Conservation (phyloP, 2,113 vertebrate species). For the Thunnus maccoyii region DNA sequence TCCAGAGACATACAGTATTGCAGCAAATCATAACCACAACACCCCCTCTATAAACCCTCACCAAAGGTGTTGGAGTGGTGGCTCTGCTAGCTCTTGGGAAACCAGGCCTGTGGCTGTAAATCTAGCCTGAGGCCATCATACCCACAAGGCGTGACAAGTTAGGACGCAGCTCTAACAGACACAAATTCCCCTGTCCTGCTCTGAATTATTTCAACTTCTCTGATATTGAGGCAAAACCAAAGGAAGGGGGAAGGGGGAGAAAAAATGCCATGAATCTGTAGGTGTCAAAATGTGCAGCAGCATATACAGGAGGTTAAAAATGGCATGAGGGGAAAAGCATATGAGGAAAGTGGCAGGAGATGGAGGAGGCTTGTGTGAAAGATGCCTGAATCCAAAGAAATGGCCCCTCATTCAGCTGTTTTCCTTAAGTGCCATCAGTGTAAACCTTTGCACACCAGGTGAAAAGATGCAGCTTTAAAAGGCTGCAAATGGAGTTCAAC, state of each 20-base stretch:
- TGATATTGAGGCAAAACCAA: background rate
- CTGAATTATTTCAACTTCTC: slow-evolving; percentile 26
- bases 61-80: background rate
- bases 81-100: slow-evolving; percentile 6
- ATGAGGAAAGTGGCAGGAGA: background rate
- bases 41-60: background rate
- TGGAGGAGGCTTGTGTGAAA: background rate
- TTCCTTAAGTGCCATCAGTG: slow-evolving; percentile 4
- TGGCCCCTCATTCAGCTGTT: background rate
- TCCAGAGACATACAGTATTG: background rate
- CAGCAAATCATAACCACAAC: background rate
- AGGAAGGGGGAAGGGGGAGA: background rate
- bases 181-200: slow-evolving; percentile 13
- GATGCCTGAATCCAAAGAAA: slow-evolving; percentile 14
- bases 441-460: slow-evolving; percentile 4
- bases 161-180: slow-evolving; percentile 17
- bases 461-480: slow-evolving; percentile 17
- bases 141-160: slow-evolving; percentile 20
- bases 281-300: slow-evolving; percentile 12
- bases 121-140: slow-evolving; percentile 28
- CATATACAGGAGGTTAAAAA: slow-evolving; percentile 1
- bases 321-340: background rate
- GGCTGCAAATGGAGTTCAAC: slow-evolving; percentile 3
- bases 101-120: slow-evolving; percentile 20
- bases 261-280: background rate